These are phyloP conservation scores for Heliornis fulica DNA, from an alignment of 2,113 vertebrate species.

Conservation along the genomic window DNA sequence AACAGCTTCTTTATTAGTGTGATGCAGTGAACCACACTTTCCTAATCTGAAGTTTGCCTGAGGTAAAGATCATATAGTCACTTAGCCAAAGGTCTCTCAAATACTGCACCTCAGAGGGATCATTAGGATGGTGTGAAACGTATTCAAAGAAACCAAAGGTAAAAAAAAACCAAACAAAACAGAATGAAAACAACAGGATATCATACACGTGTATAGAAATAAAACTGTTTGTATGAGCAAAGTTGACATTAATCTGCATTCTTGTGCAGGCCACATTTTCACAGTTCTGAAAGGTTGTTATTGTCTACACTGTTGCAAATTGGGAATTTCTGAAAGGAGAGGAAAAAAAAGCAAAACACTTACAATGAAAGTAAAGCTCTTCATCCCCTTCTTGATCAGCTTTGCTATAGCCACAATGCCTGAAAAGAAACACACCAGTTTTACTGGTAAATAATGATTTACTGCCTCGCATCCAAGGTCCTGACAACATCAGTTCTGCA, in stretches of 20 bases:
- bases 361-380: constrained; percentile 99
- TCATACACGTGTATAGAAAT: constrained; percentile 16
- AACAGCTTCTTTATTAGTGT: background rate
- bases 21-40: constrained; percentile 66
- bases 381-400: constrained; percentile 99
- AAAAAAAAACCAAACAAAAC: constrained; percentile 1
- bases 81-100: constrained; percentile 60
- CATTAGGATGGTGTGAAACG: constrained; percentile 72
- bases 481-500: background rate
- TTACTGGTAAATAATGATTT: constrained; percentile 10
- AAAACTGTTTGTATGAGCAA: constrained; percentile 19
- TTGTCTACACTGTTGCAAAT: constrained; percentile 1
- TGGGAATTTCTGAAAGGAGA: background rate
- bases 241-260: constrained; percentile 32
- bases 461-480: background rate
- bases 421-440: constrained; percentile 56
- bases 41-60: constrained; percentile 73
- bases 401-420: constrained; percentile 98
- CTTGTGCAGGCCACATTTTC: constrained; percentile 36
- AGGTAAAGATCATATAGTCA: constrained; percentile 67
- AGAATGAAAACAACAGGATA: constrained; percentile 29
- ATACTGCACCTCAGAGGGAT: constrained; percentile 72
- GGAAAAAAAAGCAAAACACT: constrained; percentile 81
- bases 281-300: background rate
- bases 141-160: constrained; percentile 59